phyloP scores from a whole-genome alignment of 2,888 invertebrate species.

The Scaptomyza tumidula region DNA sequence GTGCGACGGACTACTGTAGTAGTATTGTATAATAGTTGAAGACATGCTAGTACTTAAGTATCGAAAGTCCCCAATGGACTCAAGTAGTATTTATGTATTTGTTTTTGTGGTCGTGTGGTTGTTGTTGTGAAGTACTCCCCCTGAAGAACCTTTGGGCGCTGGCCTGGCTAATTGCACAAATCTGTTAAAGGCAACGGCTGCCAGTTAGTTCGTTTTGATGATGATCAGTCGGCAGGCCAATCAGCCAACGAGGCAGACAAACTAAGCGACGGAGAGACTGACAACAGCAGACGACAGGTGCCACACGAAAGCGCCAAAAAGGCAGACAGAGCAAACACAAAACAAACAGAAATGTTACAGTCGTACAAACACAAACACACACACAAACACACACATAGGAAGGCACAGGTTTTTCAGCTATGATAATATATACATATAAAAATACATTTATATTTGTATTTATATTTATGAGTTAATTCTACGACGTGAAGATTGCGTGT shows the following conservation, averaged over 20 bases:
- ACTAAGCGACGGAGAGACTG: slow-evolving; percentile 5
- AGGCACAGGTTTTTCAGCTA: slow-evolving; percentile 53
- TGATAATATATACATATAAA: slow-evolving; percentile 71
- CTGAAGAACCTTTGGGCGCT: slow-evolving; percentile 34
- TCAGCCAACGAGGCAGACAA: slow-evolving; percentile 55
- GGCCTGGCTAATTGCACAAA: slow-evolving; percentile 73
- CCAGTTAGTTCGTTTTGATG: slow-evolving; percentile 51
- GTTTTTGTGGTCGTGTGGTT: background rate
- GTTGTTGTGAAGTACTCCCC: slow-evolving; percentile 50
- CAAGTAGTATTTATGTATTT: background rate
- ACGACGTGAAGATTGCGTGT: slow-evolving; percentile 70
- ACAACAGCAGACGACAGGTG: slow-evolving; percentile 68
- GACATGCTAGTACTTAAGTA: slow-evolving; percentile 19
- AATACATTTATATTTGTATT: background rate
- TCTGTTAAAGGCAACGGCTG: slow-evolving; percentile 74
- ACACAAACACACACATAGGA: background rate
- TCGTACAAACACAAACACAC: slow-evolving; percentile 1
- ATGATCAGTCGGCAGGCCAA: slow-evolving; percentile 51
- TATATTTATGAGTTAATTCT: slow-evolving; percentile 75
- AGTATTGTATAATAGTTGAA: background rate
- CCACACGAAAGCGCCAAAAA: slow-evolving; percentile 78
- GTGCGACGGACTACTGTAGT: background rate
- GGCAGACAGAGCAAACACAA: slow-evolving; percentile 51
- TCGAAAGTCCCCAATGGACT: slow-evolving; percentile 52
- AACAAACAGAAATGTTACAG: slow-evolving; percentile 40